Evolutionary conservation across 2,888 invertebrate species (phyloP), one percentile per base, ranked within the genome.

Genomic region (Prenolepis imparis): DNA sequence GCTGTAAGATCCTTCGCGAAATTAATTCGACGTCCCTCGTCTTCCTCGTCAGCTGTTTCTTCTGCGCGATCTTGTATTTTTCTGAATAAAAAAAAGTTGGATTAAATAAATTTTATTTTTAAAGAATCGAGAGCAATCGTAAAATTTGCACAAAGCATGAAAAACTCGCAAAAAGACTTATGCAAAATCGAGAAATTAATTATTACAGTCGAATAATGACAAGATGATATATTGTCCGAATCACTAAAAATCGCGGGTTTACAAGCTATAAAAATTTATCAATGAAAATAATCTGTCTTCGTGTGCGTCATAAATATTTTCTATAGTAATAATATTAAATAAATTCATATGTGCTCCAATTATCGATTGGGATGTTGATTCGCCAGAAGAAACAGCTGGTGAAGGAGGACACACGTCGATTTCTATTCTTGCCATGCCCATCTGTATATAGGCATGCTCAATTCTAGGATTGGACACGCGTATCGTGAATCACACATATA

Each of bases 371-470:
- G n/a, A 41, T 63, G 59, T 61, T 39, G 68, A 63, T 61, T 28
- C n/a, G 67, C 63, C 32, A 36, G 21, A n/a, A 78, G 72, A 63
- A 78, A 77, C 61, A 44, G 66, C 63, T n/a, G 75, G 84, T n/a
- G 86, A 88, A 89, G 86, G 8, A 77, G 80, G 32, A 75, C 52
- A 36, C 74, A 75, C 74, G 73, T 90, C 85, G 67, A 84, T 86
- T 92, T 91, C 91, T 87, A 87, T 91, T 91, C 90, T 92, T 92
- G 91, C 90, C 92, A 91, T 93, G 93, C 91, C 92, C 92, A 92
- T 93, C 91, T 94, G 93, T 94, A 94, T 87, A 94, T 94, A 94
- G 92, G 93, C 93, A 93, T 94, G 93, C 92, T 94, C 93, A 92
- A 93, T 92, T 91, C 91, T 92, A 92, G 91, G 87, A 90, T 86